Evolutionary conservation across 2,888 invertebrate genomes (phyloP), one percentile per base, ranked within the genome.

Genomic region (Eupelmus urozonus): DNA sequence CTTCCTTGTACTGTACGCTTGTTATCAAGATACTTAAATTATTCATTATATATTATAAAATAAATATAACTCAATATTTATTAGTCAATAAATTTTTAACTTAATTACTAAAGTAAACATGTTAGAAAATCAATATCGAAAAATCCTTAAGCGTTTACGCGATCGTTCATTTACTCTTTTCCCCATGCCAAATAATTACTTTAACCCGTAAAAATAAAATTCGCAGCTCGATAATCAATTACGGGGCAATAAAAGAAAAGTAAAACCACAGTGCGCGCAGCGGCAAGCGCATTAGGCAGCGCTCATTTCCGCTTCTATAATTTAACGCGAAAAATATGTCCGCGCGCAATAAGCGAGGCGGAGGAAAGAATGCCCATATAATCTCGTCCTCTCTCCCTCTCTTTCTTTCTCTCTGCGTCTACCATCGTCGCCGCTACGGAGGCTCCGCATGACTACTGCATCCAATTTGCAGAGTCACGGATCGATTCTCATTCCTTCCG

Each of bases 391-490:
- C 25, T 53, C 13, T 49, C 23, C 62, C 40, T 16, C n/a, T n/a
- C 53, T 20, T 20, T 20, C 11, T 18, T 62, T 29, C 23, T 62
- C 42, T 42, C 40, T 29, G 3, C 29, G 4, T 13, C 59, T 27
- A 7, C 18, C 55, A 16, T 60, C 65, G 20, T 55, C 59, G 49
- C 63, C 57, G 27, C 34, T 59, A 5, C 34, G 34, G 5, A 3
- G 34, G 34, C 13, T 13, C 18, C 55, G 18, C 55, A 53, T 57
- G 77, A 77, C 77, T 76, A 76, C 76, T 66, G 80, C 77, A 59
- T 80, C 80, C 80, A 80, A 80, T 77, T 80, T 80, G 80, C 80
- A 80, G 77, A 80, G 77, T 80, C 80, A 80, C 74, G 76, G 76
- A 80, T 80, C 77, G 80, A 80, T 80, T 77, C 80, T 77, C 77